Evolutionary conservation across 64 coral and sea anemone genomes (phyloP).

Genomic region (Actinia equina): DNA sequence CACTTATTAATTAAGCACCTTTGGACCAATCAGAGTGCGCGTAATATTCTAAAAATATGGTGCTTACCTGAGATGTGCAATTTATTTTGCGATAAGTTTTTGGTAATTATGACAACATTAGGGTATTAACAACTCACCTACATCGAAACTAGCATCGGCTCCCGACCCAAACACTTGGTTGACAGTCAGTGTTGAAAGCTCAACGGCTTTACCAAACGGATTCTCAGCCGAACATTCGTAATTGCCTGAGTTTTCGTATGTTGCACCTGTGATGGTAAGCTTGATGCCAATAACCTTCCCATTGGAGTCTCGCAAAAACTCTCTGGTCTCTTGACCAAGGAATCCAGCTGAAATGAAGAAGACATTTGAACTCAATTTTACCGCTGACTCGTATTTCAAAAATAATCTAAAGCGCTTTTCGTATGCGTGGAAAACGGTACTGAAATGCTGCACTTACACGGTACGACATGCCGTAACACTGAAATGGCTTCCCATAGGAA

Average conservation of each 20-base stretch:
- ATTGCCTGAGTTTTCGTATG: slow-evolving; percentile 17
- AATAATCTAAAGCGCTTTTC: no score
- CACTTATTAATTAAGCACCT: no score
- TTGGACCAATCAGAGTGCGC: no score
- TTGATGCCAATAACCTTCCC: slow-evolving; percentile 33
- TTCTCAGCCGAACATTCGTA: slow-evolving; percentile 46
- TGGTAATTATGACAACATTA: no score
- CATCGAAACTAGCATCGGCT: background rate
- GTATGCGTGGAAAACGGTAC: no score
- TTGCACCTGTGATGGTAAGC: slow-evolving; percentile 23
- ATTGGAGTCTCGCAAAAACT: background rate
- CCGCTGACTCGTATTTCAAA: no score
- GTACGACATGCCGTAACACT: no score
- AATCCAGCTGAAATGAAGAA: slow-evolving; percentile 22
- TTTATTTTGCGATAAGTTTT: no score
- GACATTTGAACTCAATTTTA: background rate
- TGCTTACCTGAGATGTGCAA: no score
- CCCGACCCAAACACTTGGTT: slow-evolving; percentile 9
- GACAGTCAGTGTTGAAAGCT: slow-evolving; percentile 6
- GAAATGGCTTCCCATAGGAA: no score
- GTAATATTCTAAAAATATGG: no score
- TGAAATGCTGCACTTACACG: no score
- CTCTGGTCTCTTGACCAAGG: slow-evolving; percentile 43
- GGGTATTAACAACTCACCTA: background rate
- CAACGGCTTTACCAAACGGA: slow-evolving; percentile 17